Base-by-base conservation (phyloP, 2,113 vertebrate genomes). In the Lamprologus speciosus region DNA sequence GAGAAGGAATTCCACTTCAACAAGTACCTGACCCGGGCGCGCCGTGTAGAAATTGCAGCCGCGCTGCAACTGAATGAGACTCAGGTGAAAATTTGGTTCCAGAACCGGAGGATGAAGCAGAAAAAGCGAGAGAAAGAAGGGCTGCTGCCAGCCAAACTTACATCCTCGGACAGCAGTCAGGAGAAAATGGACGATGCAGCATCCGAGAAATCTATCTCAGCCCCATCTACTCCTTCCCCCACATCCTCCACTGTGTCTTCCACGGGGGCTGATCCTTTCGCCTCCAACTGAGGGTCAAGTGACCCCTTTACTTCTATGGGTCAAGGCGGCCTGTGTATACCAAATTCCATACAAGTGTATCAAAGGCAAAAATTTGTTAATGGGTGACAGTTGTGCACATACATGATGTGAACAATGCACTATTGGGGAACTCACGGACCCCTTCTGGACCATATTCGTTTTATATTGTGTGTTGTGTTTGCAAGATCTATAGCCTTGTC, bases 1-100 rank as follows among this genome's bases (percentile, higher is more conserved):
- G 99, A 99, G 91, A 99, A 99, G 86, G 99, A 99, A 91, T 99
- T 99, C 83, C 99, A 99, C 94, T 99, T 99, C 96, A 99, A 99
- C 96, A 99, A 99, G 96, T 99, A 99, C 83, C 93, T 99, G 94
- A 99, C 99, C 2, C 95, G 99, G 3, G 99, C 99, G 11, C 96
- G 99, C 82, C 94, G 98, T 19, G 98, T 99, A 33, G 98, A 99
- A 92, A 99, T 99, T 21, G 98, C 99, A 0, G 99, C 98, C 3
- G 97, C 98, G 3, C 96, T 99, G 53, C 98, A 99, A 87, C 97
- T 99, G 79, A 99, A 99, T 81, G 99, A 99, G 96, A 99, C 99
- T 90, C 99, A 99, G 94, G 99, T 99, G 90, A 99, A 99, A 94
- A 99, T 99, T 50, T 99, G 99, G 99, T 99, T 99, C 95, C 99